Evolutionary conservation across 2,797 vertebrate species (phyloP).

Genomic region (Paguma larvata): DNA sequence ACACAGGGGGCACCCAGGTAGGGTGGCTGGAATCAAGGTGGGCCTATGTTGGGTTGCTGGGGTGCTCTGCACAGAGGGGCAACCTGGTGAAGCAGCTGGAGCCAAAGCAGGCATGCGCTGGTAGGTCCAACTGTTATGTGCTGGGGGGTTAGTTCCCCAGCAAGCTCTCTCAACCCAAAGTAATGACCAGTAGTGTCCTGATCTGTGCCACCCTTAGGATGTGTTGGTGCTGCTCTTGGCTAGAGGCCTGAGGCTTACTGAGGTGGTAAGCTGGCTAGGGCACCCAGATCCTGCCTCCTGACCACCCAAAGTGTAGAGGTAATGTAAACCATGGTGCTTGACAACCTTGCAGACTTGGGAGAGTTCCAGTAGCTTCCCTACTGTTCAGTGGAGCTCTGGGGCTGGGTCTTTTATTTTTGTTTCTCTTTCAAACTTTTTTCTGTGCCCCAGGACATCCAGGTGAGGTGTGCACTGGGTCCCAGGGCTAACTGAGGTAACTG

Average conservation of each 20-base stretch:
- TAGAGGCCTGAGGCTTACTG: neutral
- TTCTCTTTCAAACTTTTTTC: neutral
- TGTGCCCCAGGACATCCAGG: neutral
- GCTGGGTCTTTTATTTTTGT: neutral
- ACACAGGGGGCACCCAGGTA: neutral
- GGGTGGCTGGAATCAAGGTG: neutral
- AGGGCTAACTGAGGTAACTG: neutral
- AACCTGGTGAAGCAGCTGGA: too few relatives aligned
- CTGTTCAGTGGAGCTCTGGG: neutral
- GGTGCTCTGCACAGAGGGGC: too few relatives aligned
- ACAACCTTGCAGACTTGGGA: neutral
- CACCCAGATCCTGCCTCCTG: neutral
- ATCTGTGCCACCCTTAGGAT: neutral
- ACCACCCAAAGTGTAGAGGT: neutral
- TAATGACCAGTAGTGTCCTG: neutral
- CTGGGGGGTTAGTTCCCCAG: neutral
- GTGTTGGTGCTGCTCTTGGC: neutral
- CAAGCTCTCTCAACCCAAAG: neutral
- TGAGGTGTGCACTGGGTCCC: neutral
- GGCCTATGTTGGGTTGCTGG: neutral
- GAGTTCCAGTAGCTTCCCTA: neutral
- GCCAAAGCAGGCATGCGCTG: neutral
- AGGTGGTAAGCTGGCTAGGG: neutral
- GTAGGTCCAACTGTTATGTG: neutral
- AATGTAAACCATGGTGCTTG: neutral